These are phyloP conservation scores for Macrosiphum euphorbiae DNA, from an alignment of 2,888 invertebrate genomes.

Conservation along the genomic window DNA sequence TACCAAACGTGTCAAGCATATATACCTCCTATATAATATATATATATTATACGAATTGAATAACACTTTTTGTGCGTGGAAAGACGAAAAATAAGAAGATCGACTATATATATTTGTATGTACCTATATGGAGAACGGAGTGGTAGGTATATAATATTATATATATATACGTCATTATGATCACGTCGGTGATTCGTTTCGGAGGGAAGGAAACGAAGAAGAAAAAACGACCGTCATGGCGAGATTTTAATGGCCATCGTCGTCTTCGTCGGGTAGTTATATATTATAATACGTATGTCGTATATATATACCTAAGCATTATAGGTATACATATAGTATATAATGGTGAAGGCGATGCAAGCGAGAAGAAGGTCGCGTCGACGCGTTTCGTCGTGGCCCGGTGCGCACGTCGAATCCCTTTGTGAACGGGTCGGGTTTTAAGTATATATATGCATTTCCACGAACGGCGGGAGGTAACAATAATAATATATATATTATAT, in stretches of 20 bases:
- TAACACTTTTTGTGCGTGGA: neutral
- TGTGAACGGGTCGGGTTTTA: constrained; percentile 49
- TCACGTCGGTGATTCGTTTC: constrained; percentile 11
- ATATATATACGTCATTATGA: neutral
- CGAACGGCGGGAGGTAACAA: constrained; percentile 62
- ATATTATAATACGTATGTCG: neutral
- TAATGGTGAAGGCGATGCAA: neutral
- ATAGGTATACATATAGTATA: neutral
- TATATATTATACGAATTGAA: neutral
- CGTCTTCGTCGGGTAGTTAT: neutral
- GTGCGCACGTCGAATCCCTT: constrained; percentile 59
- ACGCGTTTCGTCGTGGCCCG: constrained; percentile 9
- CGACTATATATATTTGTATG: neutral
- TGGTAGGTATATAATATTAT: neutral
- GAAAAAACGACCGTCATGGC: constrained; percentile 53
- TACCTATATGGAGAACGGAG: neutral
- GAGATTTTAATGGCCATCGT: constrained; percentile 56
- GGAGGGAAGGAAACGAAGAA: neutral
- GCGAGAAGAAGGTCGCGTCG: neutral
- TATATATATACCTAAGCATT: neutral
- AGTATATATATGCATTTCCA: constrained; percentile 29
- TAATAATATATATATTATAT: neutral
- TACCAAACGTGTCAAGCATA: neutral
- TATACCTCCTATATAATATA: neutral
- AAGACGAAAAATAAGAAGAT: neutral